Evolutionary conservation across 2,113 vertebrate genomes (phyloP).

Genomic region (Notechis scutatus): DNA sequence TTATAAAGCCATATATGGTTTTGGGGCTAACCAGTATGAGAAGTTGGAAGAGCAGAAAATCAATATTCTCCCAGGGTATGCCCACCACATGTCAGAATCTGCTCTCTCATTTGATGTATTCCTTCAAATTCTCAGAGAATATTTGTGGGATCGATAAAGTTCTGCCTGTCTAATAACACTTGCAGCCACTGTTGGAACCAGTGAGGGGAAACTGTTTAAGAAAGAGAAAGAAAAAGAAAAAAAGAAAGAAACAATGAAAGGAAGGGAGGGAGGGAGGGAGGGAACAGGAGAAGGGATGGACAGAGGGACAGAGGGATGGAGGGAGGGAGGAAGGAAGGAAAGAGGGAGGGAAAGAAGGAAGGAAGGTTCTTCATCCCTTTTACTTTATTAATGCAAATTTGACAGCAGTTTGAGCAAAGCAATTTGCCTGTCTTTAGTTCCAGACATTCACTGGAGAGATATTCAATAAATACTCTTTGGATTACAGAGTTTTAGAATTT

Average conservation of each 20-base stretch:
- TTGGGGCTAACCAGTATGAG: background rate
- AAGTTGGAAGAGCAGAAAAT: background rate
- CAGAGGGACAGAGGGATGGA: background rate
- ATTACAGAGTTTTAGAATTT: background rate
- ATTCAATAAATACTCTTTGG: background rate
- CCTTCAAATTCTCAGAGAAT: background rate
- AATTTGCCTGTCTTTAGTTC: background rate
- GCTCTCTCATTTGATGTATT: background rate
- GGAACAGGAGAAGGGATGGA: too few species aligned
- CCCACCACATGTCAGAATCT: background rate
- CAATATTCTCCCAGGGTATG: background rate
- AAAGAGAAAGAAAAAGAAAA: background rate
- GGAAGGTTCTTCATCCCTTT: background rate
- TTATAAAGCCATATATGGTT: background rate
- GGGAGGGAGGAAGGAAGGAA: background rate
- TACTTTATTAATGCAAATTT: background rate
- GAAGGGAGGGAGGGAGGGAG: background rate
- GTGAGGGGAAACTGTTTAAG: background rate
- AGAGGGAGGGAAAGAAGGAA: background rate
- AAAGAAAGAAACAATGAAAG: background rate
- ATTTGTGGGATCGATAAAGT: background rate
- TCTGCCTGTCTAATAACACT: background rate
- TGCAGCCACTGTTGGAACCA: background rate
- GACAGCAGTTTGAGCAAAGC: background rate
- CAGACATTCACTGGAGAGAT: too few species aligned